Base-by-base conservation (phyloP, 1,140 invertebrate genomes). In the Orius insidiosus region DNA sequence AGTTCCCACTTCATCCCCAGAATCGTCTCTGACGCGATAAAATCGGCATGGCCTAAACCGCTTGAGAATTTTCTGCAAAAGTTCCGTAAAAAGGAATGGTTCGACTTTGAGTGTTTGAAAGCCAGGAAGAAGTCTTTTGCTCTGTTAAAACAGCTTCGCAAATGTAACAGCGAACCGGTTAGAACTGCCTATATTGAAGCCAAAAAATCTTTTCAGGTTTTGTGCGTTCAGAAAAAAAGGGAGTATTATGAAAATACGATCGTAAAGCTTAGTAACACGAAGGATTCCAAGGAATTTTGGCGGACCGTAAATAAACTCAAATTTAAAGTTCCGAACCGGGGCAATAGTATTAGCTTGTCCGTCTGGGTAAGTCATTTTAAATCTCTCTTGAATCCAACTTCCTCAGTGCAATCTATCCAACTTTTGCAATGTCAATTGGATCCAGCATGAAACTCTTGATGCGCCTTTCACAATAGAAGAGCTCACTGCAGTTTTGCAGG, bases 31-130 rank as follows among this genome's bases (percentile, higher is more conserved):
- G 35, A 36, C n/a, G 14, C 14, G 5, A 10, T 11, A 5, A 36
- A 11, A 36, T n/a, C 35, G 3, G 3, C 3, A 5, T 11, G 14
- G n/a, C 14, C n/a, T 3, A 5, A 3, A 3, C 3, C 3, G 3
- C 9, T 5, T 4, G 9, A 3, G 3, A 3, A n/a, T 3, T n/a
- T 36, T n/a, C 9, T n/a, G 14, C n/a, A 15, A 15, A 36, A 36
- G 9, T n/a, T 11, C 5, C 14, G 14, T 5, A 43, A 43, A 5
- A 15, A 43, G 5, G 24, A 24, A 3, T 45, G 44, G 44, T 45
- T 45, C 16, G 44, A 45, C 15, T 45, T 16, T 15, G 44, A 45
- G 5, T 45, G 44, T 45, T 13, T n/a, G 7, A 34, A 32, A 34
- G 33, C 5, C 3, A 30, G 44, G 9, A 45, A 45, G n/a, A 35